A percentile compares a stretch with the other conserved stretches of the same genome.
Evolutionary conservation across 2,888 invertebrate genomes (phyloP).

Genomic region (Microplitis manilae): DNA sequence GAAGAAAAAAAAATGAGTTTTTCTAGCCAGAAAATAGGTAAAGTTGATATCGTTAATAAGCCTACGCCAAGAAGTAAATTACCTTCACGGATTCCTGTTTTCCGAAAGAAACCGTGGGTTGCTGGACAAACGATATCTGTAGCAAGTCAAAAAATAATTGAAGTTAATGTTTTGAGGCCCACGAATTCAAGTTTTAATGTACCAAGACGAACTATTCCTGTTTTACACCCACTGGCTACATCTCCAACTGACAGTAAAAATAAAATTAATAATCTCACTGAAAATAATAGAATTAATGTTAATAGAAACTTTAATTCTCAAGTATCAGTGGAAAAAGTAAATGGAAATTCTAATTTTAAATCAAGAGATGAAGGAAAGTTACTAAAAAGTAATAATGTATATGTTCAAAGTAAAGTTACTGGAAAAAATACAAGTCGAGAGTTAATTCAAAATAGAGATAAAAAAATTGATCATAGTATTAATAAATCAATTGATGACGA

Average conservation of each 20-base stretch:
- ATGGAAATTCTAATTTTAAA: constrained; percentile 47
- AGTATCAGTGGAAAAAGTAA: constrained; percentile 59
- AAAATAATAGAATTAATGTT: constrained; percentile 38
- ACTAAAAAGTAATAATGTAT: constrained; percentile 14
- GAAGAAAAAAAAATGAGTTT: constrained; percentile 25
- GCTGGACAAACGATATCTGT: constrained; percentile 50
- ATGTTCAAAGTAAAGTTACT: background rate
- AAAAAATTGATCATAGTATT: background rate
- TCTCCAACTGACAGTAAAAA: constrained; percentile 35
- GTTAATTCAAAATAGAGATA: background rate
- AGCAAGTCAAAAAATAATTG: constrained; percentile 41
- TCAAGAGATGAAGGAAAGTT: constrained; percentile 50
- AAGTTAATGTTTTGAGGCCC: constrained; percentile 43
- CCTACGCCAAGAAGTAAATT: constrained; percentile 37
- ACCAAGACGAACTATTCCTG: constrained; percentile 31
- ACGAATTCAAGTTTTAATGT: constrained; percentile 12
- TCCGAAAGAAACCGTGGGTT: constrained; percentile 49
- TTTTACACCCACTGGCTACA: constrained; percentile 32
- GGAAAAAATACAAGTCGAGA: background rate
- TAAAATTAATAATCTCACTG: constrained; percentile 19
- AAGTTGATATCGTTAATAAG: constrained; percentile 20
- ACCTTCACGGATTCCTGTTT: constrained; percentile 61
- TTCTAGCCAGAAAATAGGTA: constrained; percentile 21
- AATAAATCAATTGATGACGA: constrained; percentile 13
- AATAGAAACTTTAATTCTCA: constrained; percentile 14